Conservation (phyloP, 2,888 invertebrate genomes). For the Tubulanus polymorphus region DNA sequence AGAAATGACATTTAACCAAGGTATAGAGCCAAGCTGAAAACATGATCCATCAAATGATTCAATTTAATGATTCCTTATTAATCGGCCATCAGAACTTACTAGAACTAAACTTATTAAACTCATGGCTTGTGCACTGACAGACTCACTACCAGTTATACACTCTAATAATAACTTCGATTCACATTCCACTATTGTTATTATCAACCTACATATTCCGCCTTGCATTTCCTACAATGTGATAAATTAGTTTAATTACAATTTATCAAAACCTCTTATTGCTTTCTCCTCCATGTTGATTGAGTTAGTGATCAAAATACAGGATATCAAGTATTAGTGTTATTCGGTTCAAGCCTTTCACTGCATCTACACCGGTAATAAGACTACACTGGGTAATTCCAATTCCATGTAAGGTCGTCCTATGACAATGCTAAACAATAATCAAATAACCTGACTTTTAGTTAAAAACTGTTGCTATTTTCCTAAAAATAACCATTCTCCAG, state of each 20-base stretch:
- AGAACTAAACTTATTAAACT: slow-evolving; percentile 70
- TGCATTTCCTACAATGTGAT: slow-evolving; percentile 59
- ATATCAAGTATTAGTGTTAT: neutral
- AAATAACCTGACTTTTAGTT: too few relatives aligned
- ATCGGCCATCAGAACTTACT: slow-evolving; percentile 38
- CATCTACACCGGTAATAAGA: neutral
- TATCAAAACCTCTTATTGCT: slow-evolving; percentile 2
- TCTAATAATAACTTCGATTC: slow-evolving; percentile 63
- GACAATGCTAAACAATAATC: too few relatives aligned
- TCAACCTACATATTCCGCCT: slow-evolving; percentile 48
- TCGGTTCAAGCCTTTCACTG: neutral
- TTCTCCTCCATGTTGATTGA: too few relatives aligned
- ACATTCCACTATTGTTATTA: slow-evolving; percentile 65
- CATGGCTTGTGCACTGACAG: slow-evolving; percentile 59
- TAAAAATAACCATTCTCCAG: too few relatives aligned
- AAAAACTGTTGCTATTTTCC: too few relatives aligned
- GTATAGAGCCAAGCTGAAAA: too few relatives aligned
- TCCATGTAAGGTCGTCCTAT: too few relatives aligned
- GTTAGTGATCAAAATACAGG: too few relatives aligned
- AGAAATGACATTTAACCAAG: too few relatives aligned
- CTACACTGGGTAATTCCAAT: too few relatives aligned
- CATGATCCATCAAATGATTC: too few relatives aligned
- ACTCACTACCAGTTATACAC: slow-evolving; percentile 53
- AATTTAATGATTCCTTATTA: too few relatives aligned
- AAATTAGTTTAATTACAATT: neutral